These are phyloP conservation scores for Hyles vespertilio DNA, from an alignment of 1,140 invertebrate genomes.

Conservation along the genomic window DNA sequence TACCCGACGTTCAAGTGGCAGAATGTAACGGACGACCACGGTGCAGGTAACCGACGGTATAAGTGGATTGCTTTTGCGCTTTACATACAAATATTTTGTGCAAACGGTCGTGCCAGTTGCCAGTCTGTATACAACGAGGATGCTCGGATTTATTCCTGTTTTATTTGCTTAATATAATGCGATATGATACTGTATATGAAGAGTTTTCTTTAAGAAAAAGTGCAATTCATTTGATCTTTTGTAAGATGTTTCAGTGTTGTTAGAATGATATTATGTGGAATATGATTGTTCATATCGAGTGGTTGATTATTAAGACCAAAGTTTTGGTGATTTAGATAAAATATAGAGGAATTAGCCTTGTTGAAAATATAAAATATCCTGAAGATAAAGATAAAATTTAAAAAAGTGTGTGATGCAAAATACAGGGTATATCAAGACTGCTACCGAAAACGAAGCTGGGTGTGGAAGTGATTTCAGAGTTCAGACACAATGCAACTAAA, in stretches of 20 bases:
- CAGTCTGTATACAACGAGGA: slow-evolving; percentile 5
- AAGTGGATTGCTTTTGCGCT: slow-evolving; percentile 72
- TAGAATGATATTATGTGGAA: too few relatives aligned
- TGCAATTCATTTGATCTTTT: not conserved
- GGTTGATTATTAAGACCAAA: too few relatives aligned
- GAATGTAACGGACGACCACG: slow-evolving; percentile 50
- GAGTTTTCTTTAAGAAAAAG: not conserved
- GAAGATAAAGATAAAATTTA: too few relatives aligned
- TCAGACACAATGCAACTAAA: too few relatives aligned
- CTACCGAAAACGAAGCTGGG: too few relatives aligned
- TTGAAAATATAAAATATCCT: too few relatives aligned
- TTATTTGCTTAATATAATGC: slow-evolving; percentile 1
- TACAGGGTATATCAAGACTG: too few relatives aligned
- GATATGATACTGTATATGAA: not conserved
- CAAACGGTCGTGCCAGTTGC: slow-evolving; percentile 42
- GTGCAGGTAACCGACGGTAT: slow-evolving; percentile 67
- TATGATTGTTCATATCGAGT: too few relatives aligned
- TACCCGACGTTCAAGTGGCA: slow-evolving; percentile 27
- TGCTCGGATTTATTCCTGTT: slow-evolving; percentile 1
- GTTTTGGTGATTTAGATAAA: too few relatives aligned
- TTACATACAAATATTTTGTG: slow-evolving; percentile 72
- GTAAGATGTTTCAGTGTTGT: not conserved
- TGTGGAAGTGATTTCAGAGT: too few relatives aligned
- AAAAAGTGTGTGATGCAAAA: too few relatives aligned
- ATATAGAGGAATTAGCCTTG: too few relatives aligned